phyloP scores from a whole-genome alignment of 2,797 vertebrate species.

The Cercopithecus mitis region DNA sequence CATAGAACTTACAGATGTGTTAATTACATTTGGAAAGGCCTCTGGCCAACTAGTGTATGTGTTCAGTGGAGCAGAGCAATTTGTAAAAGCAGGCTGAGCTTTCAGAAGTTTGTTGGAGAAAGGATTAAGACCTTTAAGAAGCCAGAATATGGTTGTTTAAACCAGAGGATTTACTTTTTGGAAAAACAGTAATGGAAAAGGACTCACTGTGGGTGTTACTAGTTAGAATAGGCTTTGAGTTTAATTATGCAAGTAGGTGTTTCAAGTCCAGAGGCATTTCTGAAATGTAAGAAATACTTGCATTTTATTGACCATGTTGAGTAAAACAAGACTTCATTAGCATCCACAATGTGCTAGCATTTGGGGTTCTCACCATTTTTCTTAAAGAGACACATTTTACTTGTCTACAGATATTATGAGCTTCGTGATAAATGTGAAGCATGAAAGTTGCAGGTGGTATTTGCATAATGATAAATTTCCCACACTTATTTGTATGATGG shows the following conservation, averaged over 20 bases:
- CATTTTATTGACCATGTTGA: neutral
- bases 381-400: neutral
- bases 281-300: slow-evolving; percentile 25
- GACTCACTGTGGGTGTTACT: neutral
- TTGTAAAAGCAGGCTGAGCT: neutral
- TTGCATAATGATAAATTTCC: neutral
- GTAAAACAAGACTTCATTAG: neutral
- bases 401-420: neutral
- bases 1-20: neutral
- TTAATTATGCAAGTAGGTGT: neutral
- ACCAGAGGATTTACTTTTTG: slow-evolving; percentile 3
- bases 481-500: neutral
- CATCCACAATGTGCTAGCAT: neutral
- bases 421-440: neutral
- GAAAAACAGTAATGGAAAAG: neutral
- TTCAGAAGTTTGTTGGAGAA: slow-evolving; percentile 5
- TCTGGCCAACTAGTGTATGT: neutral
- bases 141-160: neutral
- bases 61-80: neutral
- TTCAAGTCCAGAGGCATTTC: slow-evolving; percentile 13
- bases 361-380: neutral
- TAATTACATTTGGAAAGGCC: neutral
- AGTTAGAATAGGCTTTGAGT: neutral
- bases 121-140: neutral
- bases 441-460: neutral